Conservation (phyloP, 2,888 invertebrate genomes). For the Leptodirus hochenwartii region DNA sequence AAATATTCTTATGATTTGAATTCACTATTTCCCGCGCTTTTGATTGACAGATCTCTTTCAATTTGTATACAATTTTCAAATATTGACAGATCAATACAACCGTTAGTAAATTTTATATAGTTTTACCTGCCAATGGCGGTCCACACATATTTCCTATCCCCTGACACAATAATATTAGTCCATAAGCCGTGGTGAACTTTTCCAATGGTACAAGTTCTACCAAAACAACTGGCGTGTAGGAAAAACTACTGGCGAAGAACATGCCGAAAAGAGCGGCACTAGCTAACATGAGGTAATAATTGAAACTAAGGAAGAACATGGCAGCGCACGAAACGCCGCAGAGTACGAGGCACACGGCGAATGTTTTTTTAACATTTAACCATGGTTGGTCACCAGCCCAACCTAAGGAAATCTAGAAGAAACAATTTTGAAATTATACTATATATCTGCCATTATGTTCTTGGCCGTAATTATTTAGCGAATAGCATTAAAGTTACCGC, state of each 20-base stretch:
- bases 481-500: no score
- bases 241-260: constrained; percentile 81
- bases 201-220: constrained; percentile 79
- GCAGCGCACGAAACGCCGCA: constrained; percentile 43
- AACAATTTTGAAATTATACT: constrained; percentile 6
- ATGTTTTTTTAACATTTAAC: constrained; percentile 67
- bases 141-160: constrained; percentile 86
- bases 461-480: no score
- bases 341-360: constrained; percentile 55
- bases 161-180: constrained; percentile 72
- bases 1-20: not conserved
- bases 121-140: constrained; percentile 71
- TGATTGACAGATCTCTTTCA: not conserved
- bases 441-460: no score
- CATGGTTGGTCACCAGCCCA: constrained; percentile 76
- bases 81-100: not conserved
- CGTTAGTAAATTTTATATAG: no score
- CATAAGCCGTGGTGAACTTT: constrained; percentile 84
- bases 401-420: constrained; percentile 63
- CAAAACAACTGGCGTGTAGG: constrained; percentile 76
- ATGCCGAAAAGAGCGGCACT: constrained; percentile 57
- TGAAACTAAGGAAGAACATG: constrained; percentile 29
- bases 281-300: constrained; percentile 23
- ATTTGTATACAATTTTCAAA: not conserved
- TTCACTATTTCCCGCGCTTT: not conserved